Percentiles rank a stretch among this genome's conserved stretches.
Evolutionary conservation across 2,797 vertebrate species (phyloP).

Genomic region (Oreortyx pictus): DNA sequence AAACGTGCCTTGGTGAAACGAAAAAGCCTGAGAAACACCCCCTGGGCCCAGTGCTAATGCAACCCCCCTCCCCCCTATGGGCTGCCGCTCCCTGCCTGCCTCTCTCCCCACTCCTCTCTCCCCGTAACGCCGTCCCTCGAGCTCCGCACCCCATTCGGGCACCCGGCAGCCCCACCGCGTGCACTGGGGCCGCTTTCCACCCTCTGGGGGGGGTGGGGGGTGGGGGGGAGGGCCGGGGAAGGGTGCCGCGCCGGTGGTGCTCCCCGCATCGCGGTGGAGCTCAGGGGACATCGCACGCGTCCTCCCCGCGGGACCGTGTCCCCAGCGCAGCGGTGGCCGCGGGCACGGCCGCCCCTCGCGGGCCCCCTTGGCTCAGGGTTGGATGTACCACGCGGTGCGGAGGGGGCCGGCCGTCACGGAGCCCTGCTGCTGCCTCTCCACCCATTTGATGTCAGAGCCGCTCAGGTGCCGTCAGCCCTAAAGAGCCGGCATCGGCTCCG

Average conservation of each 20-base stretch:
- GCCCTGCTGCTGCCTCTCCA: conserved; percentile 69
- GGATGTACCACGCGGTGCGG: conserved; percentile 59
- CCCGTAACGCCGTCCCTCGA: fast-evolving
- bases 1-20: neutral
- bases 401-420: conserved; percentile 53
- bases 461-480: conserved; percentile 73
- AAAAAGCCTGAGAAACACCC: neutral
- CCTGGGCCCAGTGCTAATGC: neutral
- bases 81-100: no score
- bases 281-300: no score
- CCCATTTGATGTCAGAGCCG: conserved; percentile 60
- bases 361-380: conserved; percentile 27
- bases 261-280: neutral
- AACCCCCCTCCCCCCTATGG: no score
- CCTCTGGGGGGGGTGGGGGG: neutral
- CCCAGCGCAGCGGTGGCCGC: neutral
- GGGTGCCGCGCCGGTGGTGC: neutral
- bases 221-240: neutral
- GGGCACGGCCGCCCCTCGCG: conserved; percentile 51
- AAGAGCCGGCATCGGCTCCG: conserved; percentile 70
- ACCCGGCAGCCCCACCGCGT: neutral
- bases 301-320: neutral
- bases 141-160: fast-evolving
- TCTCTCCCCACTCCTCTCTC: neutral
- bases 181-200: neutral